Conservation (phyloP, 2,888 invertebrate genomes). For the Incurvaria masculella region DNA sequence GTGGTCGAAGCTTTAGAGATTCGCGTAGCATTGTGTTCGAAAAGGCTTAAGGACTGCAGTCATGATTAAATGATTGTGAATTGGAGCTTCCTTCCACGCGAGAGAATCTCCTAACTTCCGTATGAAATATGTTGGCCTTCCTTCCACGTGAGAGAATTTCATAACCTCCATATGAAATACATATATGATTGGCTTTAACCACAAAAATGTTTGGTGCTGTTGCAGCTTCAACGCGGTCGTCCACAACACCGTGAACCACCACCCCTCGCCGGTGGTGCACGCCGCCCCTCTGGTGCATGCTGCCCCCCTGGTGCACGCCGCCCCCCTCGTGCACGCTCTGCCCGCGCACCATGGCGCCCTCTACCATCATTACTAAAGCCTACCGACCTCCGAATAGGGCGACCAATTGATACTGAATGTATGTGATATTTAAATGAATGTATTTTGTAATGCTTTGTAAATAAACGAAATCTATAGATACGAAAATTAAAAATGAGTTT, state of each 20-base stretch:
- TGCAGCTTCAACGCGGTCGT: slow-evolving; percentile 54
- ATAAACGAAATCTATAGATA: neutral
- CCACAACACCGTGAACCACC: slow-evolving; percentile 49
- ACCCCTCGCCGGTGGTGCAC: slow-evolving; percentile 40
- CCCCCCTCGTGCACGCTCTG: slow-evolving; percentile 19
- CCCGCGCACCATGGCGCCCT: slow-evolving; percentile 32
- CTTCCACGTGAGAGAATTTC: too few relatives aligned
- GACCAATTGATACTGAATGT: slow-evolving; percentile 43
- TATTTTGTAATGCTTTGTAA: slow-evolving; percentile 19
- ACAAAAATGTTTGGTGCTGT: slow-evolving; percentile 10
- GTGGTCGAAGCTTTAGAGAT: too few relatives aligned
- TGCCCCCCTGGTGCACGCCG: slow-evolving; percentile 30
- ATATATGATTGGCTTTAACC: neutral
- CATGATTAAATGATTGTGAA: too few relatives aligned
- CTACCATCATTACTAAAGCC: slow-evolving; percentile 35
- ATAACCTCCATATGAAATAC: too few relatives aligned
- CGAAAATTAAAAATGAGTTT: neutral
- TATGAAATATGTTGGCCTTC: too few relatives aligned
- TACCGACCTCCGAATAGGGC: slow-evolving; percentile 27
- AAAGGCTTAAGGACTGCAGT: too few relatives aligned
- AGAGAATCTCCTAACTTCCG: too few relatives aligned
- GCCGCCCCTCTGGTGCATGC: slow-evolving; percentile 31
- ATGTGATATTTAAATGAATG: slow-evolving; percentile 54
- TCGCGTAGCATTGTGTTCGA: too few relatives aligned
- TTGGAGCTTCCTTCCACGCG: too few relatives aligned